Conservation (phyloP, 2,888 invertebrate genomes). For the Cordilura impudica region DNA sequence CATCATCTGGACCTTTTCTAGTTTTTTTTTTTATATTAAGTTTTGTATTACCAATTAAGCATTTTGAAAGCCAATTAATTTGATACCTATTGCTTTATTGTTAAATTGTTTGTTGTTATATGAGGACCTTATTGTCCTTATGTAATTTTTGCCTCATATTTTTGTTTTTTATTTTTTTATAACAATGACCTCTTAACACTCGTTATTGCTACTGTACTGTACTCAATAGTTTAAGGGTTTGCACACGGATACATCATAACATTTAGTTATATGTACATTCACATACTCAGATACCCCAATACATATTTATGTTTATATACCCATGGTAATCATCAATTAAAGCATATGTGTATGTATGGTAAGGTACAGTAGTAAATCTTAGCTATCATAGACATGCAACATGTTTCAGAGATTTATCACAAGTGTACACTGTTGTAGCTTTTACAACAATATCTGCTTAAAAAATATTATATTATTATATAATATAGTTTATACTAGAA, state of each 20-base stretch:
- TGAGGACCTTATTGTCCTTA: background rate
- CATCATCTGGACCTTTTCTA: background rate
- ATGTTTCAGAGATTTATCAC: constrained; percentile 15
- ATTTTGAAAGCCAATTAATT: background rate
- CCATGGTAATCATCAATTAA: constrained; percentile 55
- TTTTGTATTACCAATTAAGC: background rate
- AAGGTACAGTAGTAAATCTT: constrained; percentile 55
- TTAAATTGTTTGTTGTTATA: constrained; percentile 2
- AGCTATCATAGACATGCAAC: constrained; percentile 57
- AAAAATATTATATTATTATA: no score
- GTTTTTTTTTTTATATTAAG: background rate
- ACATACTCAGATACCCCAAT: no score
- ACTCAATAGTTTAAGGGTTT: constrained; percentile 19
- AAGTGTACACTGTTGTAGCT: no score
- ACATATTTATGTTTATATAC: no score
- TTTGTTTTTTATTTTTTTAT: background rate
- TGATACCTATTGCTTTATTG: background rate
- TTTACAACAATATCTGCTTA: no score
- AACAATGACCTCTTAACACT: constrained; percentile 26
- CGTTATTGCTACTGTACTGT: constrained; percentile 8
- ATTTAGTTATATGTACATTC: background rate
- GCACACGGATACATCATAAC: background rate
- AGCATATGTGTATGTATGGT: no score
- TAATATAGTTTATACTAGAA: no score
- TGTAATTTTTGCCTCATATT: background rate